phyloP scores from a whole-genome alignment of 2,888 invertebrate species.

The Chelonus formosanus region DNA sequence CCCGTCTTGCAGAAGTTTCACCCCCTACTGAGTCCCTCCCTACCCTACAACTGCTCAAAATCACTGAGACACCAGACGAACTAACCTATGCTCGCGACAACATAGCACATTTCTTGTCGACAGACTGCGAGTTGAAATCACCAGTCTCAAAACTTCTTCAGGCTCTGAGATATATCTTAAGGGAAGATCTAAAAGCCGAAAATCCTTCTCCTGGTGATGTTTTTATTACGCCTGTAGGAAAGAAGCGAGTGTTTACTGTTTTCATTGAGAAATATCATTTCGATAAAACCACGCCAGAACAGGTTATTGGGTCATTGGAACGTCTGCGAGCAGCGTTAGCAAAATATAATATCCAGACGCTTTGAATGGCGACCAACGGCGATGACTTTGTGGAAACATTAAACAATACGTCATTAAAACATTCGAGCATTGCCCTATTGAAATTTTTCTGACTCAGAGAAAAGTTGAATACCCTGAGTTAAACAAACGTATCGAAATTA shows the following conservation, averaged over 20 bases:
- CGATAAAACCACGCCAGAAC: slow-evolving; percentile 1
- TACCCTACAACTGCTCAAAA: background rate
- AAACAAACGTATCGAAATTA: slow-evolving; percentile 20
- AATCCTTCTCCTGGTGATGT: slow-evolving; percentile 1
- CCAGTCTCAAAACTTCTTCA: slow-evolving; percentile 16
- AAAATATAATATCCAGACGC: too few species aligned
- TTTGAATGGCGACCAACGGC: too few species aligned
- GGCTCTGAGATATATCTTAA: background rate
- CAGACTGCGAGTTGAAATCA: slow-evolving; percentile 7
- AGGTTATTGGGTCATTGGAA: background rate
- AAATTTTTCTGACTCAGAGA: slow-evolving; percentile 21
- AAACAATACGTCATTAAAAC: background rate
- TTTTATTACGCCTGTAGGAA: background rate
- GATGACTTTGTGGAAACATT: too few species aligned
- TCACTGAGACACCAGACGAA: slow-evolving; percentile 2
- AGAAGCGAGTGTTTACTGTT: slow-evolving; percentile 8
- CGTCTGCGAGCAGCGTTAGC: background rate
- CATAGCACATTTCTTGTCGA: too few species aligned
- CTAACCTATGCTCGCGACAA: too few species aligned
- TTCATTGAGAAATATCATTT: slow-evolving; percentile 2
- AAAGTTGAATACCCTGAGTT: background rate
- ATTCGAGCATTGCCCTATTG: slow-evolving; percentile 3
- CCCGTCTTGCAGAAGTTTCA: too few species aligned
- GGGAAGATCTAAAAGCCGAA: background rate
- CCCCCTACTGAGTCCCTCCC: background rate